These are phyloP conservation scores for Aptenodytes forsteri DNA, from an alignment of 2,113 vertebrate species.

Conservation along the genomic window DNA sequence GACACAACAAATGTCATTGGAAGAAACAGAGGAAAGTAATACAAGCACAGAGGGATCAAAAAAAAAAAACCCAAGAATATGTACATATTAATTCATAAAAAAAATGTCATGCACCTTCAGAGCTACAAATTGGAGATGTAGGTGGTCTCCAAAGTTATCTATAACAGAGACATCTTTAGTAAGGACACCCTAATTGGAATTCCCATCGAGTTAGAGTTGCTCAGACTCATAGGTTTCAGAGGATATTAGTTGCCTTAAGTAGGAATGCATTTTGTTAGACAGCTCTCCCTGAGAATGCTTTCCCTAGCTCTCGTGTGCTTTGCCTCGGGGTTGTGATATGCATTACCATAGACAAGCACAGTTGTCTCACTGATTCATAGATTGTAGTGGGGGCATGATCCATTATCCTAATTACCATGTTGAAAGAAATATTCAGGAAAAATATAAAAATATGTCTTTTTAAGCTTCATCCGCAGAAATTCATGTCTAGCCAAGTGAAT, in stretches of 20 bases:
- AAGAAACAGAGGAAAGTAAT: background rate
- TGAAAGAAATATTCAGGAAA: slow-evolving; percentile 32
- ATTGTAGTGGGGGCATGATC: background rate
- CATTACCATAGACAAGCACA: slow-evolving; percentile 12
- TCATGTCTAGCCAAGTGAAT: background rate
- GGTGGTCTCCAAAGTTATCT: background rate
- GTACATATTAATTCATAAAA: background rate
- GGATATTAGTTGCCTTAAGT: slow-evolving; percentile 40
- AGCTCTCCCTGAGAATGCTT: slow-evolving; percentile 9
- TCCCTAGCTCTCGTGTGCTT: background rate
- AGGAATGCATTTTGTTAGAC: slow-evolving; percentile 37
- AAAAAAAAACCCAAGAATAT: background rate
- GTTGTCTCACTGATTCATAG: slow-evolving; percentile 19
- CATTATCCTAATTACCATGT: background rate
- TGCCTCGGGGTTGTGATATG: slow-evolving; percentile 13
- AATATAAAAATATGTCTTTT: background rate
- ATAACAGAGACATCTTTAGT: background rate
- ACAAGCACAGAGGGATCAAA: background rate
- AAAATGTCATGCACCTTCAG: background rate
- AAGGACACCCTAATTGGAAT: slow-evolving; percentile 33
- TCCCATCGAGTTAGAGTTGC: background rate
- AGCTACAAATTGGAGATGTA: background rate
- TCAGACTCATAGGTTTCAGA: slow-evolving; percentile 22
- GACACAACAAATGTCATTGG: background rate
- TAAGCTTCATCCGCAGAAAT: background rate